Conservation (phyloP, 2,113 vertebrate genomes). For the Colius striatus region DNA sequence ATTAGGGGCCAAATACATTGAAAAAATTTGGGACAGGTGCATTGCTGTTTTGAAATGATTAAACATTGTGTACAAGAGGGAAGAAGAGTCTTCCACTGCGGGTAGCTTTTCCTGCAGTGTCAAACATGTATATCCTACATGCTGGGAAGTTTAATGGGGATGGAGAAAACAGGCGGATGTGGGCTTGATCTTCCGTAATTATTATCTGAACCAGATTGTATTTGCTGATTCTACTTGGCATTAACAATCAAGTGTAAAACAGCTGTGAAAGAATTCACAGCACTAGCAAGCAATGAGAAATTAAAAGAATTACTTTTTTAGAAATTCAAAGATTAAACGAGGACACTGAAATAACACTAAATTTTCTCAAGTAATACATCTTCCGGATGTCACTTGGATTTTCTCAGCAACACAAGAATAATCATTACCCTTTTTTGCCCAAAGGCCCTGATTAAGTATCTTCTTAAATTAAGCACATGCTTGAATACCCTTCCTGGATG, state of each 20-base stretch:
- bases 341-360: conserved; percentile 26
- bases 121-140: not conserved
- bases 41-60: not conserved
- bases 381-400: conserved; percentile 53
- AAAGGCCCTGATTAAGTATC: conserved; percentile 47
- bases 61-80: not conserved
- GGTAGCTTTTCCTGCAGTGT: not conserved
- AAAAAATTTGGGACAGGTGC: not conserved
- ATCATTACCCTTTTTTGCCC: conserved; percentile 41
- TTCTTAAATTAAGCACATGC: conserved; percentile 54
- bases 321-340: conserved; percentile 46
- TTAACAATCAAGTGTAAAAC: conserved; percentile 22
- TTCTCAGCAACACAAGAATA: conserved; percentile 20
- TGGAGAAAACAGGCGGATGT: not conserved
- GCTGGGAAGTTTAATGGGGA: conserved; percentile 11
- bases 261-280: conserved; percentile 42
- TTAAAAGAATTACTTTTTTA: conserved; percentile 44
- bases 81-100: not conserved
- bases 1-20: not conserved
- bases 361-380: conserved; percentile 36
- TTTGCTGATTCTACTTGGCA: conserved; percentile 42
- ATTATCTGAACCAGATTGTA: conserved; percentile 27
- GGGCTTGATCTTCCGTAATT: conserved; percentile 24
- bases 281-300: not conserved
- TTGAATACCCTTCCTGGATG: conserved; percentile 44